Conservation (phyloP, 2,113 vertebrate species). For the Gyps fulvus region DNA sequence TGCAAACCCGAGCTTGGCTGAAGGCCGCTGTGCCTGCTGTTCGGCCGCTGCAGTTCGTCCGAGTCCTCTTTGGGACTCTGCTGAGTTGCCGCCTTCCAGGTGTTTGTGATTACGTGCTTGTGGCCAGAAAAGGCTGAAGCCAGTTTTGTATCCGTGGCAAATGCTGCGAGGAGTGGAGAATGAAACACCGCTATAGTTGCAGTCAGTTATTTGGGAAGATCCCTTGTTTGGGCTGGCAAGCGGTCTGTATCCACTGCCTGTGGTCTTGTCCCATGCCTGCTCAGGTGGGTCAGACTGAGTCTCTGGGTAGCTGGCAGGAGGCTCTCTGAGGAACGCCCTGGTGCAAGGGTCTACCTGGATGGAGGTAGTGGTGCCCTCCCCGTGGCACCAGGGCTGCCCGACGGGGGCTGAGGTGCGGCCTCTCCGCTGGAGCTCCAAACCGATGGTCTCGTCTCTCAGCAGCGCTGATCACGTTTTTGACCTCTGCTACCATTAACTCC, state of each 20-base stretch:
- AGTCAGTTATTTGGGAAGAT: not conserved
- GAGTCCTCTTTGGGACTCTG: not conserved
- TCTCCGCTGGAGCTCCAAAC: not conserved
- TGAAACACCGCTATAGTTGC: fast-evolving
- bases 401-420: fast-evolving
- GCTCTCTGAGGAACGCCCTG: not conserved
- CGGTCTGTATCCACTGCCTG: fast-evolving
- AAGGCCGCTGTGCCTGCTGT: too few species aligned
- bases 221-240: not conserved
- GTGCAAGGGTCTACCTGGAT: fast-evolving
- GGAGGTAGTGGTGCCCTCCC: not conserved
- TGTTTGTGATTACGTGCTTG: fast-evolving
- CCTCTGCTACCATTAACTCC: not conserved
- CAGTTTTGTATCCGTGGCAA: not conserved
- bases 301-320: fast-evolving
- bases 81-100: not conserved
- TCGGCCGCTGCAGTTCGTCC: fast-evolving
- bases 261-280: not conserved
- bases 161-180: not conserved
- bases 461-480: not conserved
- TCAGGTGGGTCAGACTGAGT: not conserved
- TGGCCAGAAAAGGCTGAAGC: not conserved
- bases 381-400: too few species aligned
- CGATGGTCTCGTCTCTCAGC: not conserved
- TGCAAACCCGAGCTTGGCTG: fast-evolving